Percentiles rank a stretch among this genome's conserved stretches.
Evolutionary conservation across 2,797 vertebrate species (phyloP).

Genomic region (Anas bahamensis): DNA sequence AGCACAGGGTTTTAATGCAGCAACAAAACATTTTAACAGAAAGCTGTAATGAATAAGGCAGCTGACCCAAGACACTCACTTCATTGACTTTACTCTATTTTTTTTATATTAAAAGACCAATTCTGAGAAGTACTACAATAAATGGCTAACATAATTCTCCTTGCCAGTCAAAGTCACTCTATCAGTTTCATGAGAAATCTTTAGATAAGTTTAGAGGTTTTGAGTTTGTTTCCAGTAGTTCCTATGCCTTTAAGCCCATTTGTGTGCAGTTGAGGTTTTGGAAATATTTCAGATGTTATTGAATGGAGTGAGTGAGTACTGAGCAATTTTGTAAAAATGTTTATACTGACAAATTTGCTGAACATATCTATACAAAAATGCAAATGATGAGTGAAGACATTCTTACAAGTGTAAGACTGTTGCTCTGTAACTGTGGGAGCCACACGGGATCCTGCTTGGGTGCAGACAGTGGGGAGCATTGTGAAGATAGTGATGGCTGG

Average conservation of each 20-base stretch:
- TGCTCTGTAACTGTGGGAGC: not conserved
- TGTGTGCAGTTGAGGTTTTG: not conserved
- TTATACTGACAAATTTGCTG: not conserved
- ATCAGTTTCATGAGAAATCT: not conserved
- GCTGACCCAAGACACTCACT: not conserved
- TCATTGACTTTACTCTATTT: not conserved
- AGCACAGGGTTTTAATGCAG: not conserved
- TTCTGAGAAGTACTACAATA: not conserved
- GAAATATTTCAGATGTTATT: not conserved
- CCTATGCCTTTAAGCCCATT: not conserved
- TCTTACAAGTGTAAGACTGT: not conserved
- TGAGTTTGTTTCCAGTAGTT: not conserved
- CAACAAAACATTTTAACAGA: not conserved
- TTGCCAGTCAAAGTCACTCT: not conserved
- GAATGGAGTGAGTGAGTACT: not conserved
- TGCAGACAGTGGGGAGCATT: accelerated
- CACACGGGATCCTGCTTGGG: not conserved
- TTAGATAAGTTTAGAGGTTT: not conserved
- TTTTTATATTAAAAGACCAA: not conserved
- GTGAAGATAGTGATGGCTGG: not conserved
- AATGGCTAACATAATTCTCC: not conserved
- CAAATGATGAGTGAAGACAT: not conserved
- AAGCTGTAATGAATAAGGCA: not conserved
- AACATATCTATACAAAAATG: not conserved
- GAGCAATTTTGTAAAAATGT: not conserved